Conservation (phyloP, 1,140 invertebrate species). For the Gryon sp. region DNA sequence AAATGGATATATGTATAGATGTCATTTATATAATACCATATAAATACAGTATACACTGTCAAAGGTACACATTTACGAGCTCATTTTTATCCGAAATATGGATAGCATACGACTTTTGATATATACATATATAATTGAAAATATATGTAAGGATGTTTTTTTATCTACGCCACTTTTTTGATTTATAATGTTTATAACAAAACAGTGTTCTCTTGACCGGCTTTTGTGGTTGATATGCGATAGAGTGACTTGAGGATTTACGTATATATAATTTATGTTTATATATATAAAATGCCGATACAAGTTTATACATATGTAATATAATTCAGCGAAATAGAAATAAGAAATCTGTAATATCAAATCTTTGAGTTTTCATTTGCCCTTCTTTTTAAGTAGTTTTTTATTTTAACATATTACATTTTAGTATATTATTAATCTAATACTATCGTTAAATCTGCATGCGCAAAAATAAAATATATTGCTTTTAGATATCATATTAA, state of each 20-base stretch:
- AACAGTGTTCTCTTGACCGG: slow-evolving; percentile 56
- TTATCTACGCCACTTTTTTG: slow-evolving; percentile 52
- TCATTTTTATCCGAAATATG: slow-evolving; percentile 36
- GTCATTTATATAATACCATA: slow-evolving; percentile 50
- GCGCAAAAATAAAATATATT: too few species aligned
- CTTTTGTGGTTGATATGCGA: slow-evolving; percentile 69
- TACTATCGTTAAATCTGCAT: too few species aligned
- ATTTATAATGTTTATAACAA: slow-evolving; percentile 58
- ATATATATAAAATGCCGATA: slow-evolving; percentile 70
- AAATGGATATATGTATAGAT: slow-evolving; percentile 62
- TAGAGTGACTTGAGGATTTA: slow-evolving; percentile 68
- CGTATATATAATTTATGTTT: slow-evolving; percentile 68
- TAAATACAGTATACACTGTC: slow-evolving; percentile 56
- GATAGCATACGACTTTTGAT: slow-evolving; percentile 52
- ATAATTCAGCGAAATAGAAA: slow-evolving; percentile 74
- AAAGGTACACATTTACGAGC: slow-evolving; percentile 39
- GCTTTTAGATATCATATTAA: too few species aligned
- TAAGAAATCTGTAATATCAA: slow-evolving; percentile 73
- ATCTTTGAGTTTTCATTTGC: slow-evolving; percentile 10
- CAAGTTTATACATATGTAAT: slow-evolving; percentile 78
- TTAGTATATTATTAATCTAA: too few species aligned
- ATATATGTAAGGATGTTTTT: slow-evolving; percentile 52
- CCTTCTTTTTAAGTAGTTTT: neutral
- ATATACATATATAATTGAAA: slow-evolving; percentile 43
- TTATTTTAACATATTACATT: too few species aligned